Conservation (phyloP, 2,797 vertebrate species). For the Alosa sapidissima region DNA sequence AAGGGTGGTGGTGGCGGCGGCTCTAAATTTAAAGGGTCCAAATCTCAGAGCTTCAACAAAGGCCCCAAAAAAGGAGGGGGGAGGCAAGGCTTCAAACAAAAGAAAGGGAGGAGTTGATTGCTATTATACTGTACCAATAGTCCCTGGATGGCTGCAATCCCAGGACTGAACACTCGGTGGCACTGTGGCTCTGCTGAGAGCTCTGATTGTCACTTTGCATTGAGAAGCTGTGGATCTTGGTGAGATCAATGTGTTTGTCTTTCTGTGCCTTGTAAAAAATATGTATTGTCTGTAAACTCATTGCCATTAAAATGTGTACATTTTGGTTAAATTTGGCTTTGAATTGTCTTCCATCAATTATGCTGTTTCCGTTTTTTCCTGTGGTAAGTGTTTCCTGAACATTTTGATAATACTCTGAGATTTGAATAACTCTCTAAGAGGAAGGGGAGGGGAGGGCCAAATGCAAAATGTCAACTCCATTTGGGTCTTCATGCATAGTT, state of each 20-base stretch:
- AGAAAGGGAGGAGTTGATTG: constrained; percentile 58
- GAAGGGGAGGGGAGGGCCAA: neutral
- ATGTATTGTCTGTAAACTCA: neutral
- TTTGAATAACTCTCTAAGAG: neutral
- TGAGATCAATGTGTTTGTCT: neutral
- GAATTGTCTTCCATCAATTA: neutral
- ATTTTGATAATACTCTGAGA: neutral
- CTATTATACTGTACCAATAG: neutral
- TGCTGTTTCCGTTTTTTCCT: neutral
- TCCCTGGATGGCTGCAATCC: neutral
- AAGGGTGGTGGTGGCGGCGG: neutral
- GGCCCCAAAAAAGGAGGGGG: constrained; percentile 59
- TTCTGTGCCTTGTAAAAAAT: constrained; percentile 33
- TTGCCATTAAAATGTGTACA: neutral
- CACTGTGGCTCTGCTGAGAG: neutral
- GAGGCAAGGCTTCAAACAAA: constrained; percentile 69
- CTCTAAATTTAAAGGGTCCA: constrained; percentile 64
- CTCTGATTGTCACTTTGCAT: neutral
- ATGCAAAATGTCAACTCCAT: neutral
- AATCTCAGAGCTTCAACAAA: constrained; percentile 42
- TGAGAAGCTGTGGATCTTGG: neutral
- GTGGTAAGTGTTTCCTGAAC: neutral
- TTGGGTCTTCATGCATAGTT: neutral
- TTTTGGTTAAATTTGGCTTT: neutral
- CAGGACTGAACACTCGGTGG: neutral